phyloP scores from a whole-genome alignment of 2,888 invertebrate species.

The Orchestes rusci region DNA sequence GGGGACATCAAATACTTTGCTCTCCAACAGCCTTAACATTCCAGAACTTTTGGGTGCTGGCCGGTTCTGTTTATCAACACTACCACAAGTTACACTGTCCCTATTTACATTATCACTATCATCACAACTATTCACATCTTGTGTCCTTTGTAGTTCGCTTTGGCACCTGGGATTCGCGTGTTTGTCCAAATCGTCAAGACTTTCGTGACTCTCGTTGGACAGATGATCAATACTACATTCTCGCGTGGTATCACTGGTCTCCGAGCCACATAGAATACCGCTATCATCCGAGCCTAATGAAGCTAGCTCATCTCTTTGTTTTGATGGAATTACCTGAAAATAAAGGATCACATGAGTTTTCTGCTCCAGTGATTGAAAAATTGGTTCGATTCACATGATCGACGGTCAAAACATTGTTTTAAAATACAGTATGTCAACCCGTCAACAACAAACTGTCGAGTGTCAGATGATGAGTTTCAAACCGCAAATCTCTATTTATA shows the following conservation, averaged over 20 bases:
- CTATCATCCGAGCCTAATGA: conserved; percentile 65
- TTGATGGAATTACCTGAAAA: conserved; percentile 32
- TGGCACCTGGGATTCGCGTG: conserved; percentile 13
- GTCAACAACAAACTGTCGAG: too few relatives aligned
- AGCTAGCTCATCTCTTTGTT: conserved; percentile 42
- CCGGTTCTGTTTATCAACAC: conserved; percentile 29
- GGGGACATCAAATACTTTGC: conserved; percentile 95
- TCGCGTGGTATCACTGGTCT: conserved; percentile 45
- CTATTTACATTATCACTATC: conserved; percentile 13
- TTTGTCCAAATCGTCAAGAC: conserved; percentile 48
- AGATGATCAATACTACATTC: conserved; percentile 49
- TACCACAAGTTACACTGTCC: conserved; percentile 28
- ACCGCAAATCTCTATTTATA: too few relatives aligned
- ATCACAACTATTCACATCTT: conserved; percentile 18
- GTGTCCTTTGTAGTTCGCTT: conserved; percentile 35
- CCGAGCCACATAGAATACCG: conserved; percentile 61
- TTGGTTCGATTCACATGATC: too few relatives aligned
- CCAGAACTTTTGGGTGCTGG: conserved; percentile 48
- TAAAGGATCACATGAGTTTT: too few relatives aligned
- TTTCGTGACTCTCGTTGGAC: conserved; percentile 57
- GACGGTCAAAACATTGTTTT: too few relatives aligned
- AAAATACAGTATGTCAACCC: too few relatives aligned
- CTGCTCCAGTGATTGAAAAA: too few relatives aligned
- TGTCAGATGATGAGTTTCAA: too few relatives aligned
- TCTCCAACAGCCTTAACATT: conserved; percentile 87